Conservation (phyloP, 2,888 invertebrate genomes). For the Oscheius sp. region DNA sequence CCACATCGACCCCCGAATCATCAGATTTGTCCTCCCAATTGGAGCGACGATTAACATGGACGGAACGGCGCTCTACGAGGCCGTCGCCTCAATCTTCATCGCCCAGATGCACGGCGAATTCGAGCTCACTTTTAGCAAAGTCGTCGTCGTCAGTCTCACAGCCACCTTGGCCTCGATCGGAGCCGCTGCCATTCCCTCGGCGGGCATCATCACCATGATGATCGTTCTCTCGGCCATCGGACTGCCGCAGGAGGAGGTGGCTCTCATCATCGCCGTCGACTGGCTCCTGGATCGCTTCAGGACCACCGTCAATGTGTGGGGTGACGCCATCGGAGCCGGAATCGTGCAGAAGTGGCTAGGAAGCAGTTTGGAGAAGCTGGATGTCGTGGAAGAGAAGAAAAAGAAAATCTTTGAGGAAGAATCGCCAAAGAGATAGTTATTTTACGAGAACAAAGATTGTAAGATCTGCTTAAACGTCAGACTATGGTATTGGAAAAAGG, state of each 20-base stretch:
- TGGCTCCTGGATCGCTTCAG: conserved; percentile 77
- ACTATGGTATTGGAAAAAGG: no score
- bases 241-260: conserved; percentile 75
- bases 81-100: conserved; percentile 87
- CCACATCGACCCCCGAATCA: conserved; percentile 79
- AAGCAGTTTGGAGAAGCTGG: not conserved
- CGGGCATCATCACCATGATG: conserved; percentile 73
- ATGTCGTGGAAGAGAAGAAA: no score
- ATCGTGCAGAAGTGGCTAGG: conserved; percentile 76
- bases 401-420: not conserved
- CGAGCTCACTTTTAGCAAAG: conserved; percentile 84
- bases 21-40: conserved; percentile 78
- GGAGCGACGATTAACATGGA: conserved; percentile 83
- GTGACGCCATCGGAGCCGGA: conserved; percentile 78
- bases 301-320: conserved; percentile 78
- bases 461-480: no score
- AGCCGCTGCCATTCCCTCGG: conserved; percentile 85
- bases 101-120: conserved; percentile 86
- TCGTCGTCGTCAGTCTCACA: conserved; percentile 90
- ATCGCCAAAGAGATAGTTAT: not conserved
- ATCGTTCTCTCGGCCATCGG: conserved; percentile 76
- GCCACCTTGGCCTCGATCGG: conserved; percentile 96
- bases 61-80: conserved; percentile 81
- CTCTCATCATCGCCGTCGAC: conserved; percentile 76
- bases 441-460: no score